These are phyloP conservation scores for Drosophila tsacasi DNA, from an alignment of 1,140 invertebrate genomes.

Conservation along the genomic window DNA sequence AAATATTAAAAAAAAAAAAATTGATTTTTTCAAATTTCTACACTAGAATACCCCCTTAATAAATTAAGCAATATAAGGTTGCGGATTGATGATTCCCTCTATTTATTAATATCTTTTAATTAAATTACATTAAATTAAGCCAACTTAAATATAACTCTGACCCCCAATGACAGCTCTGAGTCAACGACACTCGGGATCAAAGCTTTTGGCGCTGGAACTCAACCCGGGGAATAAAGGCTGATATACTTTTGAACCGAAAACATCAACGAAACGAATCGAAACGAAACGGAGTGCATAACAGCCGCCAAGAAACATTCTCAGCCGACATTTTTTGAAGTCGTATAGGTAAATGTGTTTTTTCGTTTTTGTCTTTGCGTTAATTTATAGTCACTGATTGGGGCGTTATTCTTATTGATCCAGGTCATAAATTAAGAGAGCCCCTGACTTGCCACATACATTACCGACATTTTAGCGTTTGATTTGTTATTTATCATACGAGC, in stretches of 20 bases:
- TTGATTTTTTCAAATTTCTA: too few relatives aligned
- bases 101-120: background rate
- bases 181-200: constrained; percentile 39
- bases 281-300: constrained; percentile 43
- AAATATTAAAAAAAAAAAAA: too few relatives aligned
- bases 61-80: background rate
- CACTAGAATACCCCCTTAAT: too few relatives aligned
- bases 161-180: constrained; percentile 19
- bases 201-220: constrained; percentile 8
- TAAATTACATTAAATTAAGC: background rate
- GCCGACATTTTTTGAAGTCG: constrained; percentile 70
- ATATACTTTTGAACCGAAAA: constrained; percentile 34
- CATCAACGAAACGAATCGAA: constrained; percentile 19
- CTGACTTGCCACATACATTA: constrained; percentile 84
- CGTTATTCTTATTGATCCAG: constrained; percentile 85
- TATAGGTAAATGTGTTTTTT: constrained; percentile 42
- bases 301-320: constrained; percentile 75
- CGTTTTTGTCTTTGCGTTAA: constrained; percentile 81
- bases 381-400: constrained; percentile 85
- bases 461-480: constrained; percentile 85
- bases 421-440: constrained; percentile 83
- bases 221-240: constrained; percentile 2
- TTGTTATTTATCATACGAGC: constrained; percentile 84
- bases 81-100: background rate
- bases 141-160: background rate